Evolutionary conservation across 2,888 invertebrate genomes (phyloP).

Genomic region (Strigamia maritima): DNA sequence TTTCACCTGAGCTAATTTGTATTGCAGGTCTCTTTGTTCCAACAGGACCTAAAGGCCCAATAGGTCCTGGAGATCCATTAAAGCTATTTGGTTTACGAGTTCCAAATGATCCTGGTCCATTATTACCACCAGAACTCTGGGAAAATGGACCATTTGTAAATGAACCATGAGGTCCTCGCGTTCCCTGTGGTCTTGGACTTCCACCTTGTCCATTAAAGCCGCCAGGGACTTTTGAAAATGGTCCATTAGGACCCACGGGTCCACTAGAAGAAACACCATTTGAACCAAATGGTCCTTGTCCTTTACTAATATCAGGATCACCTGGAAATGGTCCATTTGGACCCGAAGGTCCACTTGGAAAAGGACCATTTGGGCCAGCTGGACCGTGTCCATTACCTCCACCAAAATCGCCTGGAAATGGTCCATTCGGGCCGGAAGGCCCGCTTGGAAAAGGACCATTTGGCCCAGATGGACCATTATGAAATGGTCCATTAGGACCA

Average conservation of each 20-base stretch:
- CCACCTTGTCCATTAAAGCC: background rate
- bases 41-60: slow-evolving; percentile 8
- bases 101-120: background rate
- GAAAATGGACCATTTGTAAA: too few species aligned
- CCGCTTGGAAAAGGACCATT: slow-evolving; percentile 39
- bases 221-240: slow-evolving; percentile 2
- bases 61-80: slow-evolving; percentile 37
- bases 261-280: slow-evolving; percentile 38
- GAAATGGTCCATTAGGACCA: slow-evolving; percentile 37
- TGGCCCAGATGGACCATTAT: slow-evolving; percentile 39
- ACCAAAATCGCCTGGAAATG: background rate
- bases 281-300: slow-evolving; percentile 39
- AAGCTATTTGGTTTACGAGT: background rate
- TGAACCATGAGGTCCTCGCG: background rate
- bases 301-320: background rate
- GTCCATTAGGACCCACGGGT: slow-evolving; percentile 34
- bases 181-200: background rate
- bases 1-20: slow-evolving; percentile 37
- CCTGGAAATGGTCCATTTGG: background rate
- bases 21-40: slow-evolving; percentile 37
- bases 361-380: slow-evolving; percentile 35
- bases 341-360: slow-evolving; percentile 7
- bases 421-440: slow-evolving; percentile 31
- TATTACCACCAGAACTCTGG: too few species aligned
- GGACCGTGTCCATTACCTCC: background rate